These are phyloP conservation scores for Amphipyra tragopoginis DNA, from an alignment of 2,888 invertebrate species.

Conservation along the genomic window DNA sequence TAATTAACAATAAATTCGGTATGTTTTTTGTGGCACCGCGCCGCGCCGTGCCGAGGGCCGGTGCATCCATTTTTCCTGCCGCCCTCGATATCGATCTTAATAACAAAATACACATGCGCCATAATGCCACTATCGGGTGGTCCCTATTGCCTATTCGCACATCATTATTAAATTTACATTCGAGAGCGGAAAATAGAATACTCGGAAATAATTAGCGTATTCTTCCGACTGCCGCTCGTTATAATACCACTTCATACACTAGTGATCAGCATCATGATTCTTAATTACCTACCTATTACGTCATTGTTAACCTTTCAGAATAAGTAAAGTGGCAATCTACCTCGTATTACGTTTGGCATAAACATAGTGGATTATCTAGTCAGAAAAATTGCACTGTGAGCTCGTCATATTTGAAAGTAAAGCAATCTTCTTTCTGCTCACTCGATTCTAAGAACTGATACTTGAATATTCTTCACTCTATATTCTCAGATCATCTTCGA, in stretches of 20 bases:
- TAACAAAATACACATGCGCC: slow-evolving; percentile 65
- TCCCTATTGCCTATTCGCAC: slow-evolving; percentile 67
- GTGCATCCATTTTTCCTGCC: slow-evolving; percentile 83
- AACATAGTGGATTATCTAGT: no score
- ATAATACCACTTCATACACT: slow-evolving; percentile 40
- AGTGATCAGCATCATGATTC: no score
- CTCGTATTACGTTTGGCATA: no score
- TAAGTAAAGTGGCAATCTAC: no score
- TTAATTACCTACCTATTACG: no score
- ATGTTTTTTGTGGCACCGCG: slow-evolving; percentile 82
- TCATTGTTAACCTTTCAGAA: no score
- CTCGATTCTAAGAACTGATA: not conserved
- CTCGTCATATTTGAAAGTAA: no score
- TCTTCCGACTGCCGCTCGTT: slow-evolving; percentile 67
- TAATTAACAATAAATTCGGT: slow-evolving; percentile 90
- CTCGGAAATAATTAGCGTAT: slow-evolving; percentile 79
- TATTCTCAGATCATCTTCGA: slow-evolving; percentile 10
- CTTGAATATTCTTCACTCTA: not conserved
- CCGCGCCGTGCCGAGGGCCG: slow-evolving; percentile 73
- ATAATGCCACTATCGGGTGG: slow-evolving; percentile 66
- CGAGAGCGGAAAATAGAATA: slow-evolving; percentile 59
- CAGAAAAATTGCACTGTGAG: no score
- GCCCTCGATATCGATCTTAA: slow-evolving; percentile 85
- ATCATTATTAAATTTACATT: slow-evolving; percentile 40
- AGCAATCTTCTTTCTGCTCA: no score